Evolutionary conservation across 2,888 invertebrate genomes (phyloP).

Genomic region (Ctenicera cuprea): DNA sequence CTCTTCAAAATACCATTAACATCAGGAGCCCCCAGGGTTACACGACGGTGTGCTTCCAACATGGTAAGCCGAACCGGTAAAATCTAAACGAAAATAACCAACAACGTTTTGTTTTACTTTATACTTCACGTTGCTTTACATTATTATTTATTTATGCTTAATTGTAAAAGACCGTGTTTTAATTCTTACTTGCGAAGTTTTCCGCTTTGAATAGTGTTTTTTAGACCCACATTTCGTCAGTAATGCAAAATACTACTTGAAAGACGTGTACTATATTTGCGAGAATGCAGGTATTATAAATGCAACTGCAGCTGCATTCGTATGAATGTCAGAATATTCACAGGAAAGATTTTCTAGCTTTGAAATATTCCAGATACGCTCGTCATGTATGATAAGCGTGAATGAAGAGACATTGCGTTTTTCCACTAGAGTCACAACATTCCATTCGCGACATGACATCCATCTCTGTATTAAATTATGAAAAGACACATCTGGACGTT

Average conservation of each 20-base stretch:
- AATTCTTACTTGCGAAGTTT: no score
- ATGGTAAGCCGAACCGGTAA: conserved; percentile 14
- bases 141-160: background rate
- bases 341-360: background rate
- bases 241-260: no score
- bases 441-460: conserved; percentile 26
- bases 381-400: conserved; percentile 5
- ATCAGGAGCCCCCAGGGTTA: conserved; percentile 12
- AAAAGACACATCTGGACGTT: conserved; percentile 31
- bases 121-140: conserved; percentile 10
- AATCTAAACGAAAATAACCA: conserved; percentile 1
- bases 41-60: conserved; percentile 17
- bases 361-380: conserved; percentile 8
- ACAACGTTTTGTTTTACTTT: background rate
- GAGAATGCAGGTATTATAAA: no score
- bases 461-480: conserved; percentile 32
- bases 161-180: background rate
- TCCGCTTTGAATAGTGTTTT: no score
- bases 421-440: conserved; percentile 21
- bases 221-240: no score
- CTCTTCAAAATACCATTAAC: conserved; percentile 16
- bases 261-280: no score
- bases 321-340: background rate
- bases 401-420: conserved; percentile 21
- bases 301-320: background rate